A percentile compares a stretch with the other conserved stretches of the same genome.
Evolutionary conservation across 2,113 vertebrate genomes (phyloP).

Genomic region (Psammodynastes pulverulentus): DNA sequence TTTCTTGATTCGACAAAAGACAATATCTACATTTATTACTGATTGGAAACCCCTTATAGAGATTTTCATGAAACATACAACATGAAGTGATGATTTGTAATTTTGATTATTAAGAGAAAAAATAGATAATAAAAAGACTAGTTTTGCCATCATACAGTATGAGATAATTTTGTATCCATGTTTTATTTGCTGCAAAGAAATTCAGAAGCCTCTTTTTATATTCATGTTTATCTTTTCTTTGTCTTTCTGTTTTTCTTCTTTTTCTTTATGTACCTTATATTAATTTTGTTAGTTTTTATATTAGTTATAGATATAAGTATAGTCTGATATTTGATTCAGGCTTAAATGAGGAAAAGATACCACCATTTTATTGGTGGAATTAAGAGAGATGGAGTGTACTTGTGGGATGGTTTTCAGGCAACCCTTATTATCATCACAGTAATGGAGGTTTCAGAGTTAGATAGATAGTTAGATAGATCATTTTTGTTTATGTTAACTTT

Average conservation of each 20-base stretch:
- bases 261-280: not conserved
- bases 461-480: not conserved
- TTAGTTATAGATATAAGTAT: too few relatives aligned
- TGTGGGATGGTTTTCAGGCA: not conserved
- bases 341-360: not conserved
- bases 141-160: not conserved
- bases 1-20: not conserved
- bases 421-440: not conserved
- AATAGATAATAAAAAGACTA: not conserved
- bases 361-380: not conserved
- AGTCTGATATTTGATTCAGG: not conserved
- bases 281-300: not conserved
- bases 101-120: not conserved
- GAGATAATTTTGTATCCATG: not conserved
- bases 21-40: not conserved
- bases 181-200: not conserved
- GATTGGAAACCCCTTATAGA: not conserved
- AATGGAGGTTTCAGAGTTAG: not conserved
- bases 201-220: not conserved
- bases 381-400: not conserved
- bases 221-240: not conserved
- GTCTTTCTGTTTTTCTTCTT: not conserved
- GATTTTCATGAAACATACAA: not conserved
- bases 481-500: not conserved
- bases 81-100: not conserved